Conservation (phyloP, 2,888 invertebrate genomes). For the Oeneis ivallda region DNA sequence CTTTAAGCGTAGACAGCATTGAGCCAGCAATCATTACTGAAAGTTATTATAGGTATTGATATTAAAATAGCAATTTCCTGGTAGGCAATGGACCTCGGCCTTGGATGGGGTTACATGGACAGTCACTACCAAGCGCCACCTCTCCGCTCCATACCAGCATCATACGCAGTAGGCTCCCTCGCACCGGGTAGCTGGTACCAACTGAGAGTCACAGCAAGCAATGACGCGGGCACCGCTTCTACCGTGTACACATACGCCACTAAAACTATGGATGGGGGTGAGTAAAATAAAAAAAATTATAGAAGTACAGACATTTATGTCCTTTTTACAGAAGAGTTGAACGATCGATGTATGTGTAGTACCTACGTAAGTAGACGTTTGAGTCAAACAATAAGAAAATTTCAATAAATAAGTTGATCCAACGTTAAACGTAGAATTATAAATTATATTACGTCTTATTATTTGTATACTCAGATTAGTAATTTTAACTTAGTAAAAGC, state of each 20-base stretch:
- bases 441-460: too few relatives aligned
- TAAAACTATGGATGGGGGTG: constrained; percentile 82
- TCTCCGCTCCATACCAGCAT: constrained; percentile 62
- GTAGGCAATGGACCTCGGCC: constrained; percentile 62
- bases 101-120: constrained; percentile 72
- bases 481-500: too few relatives aligned
- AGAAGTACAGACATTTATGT: background rate
- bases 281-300: constrained; percentile 37
- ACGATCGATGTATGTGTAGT: too few relatives aligned
- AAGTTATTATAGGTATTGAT: background rate
- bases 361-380: too few relatives aligned
- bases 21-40: background rate
- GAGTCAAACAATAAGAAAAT: too few relatives aligned
- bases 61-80: background rate
- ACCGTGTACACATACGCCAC: constrained; percentile 83
- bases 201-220: constrained; percentile 82
- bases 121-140: constrained; percentile 62
- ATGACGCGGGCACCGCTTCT: constrained; percentile 84
- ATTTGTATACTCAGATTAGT: too few relatives aligned
- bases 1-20: too few relatives aligned
- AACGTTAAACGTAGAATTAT: too few relatives aligned
- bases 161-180: constrained; percentile 79
- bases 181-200: constrained; percentile 84
- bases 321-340: too few relatives aligned
- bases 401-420: too few relatives aligned